Base-by-base conservation (phyloP, 2,888 invertebrate species). In the Rhogogaster chlorosoma region DNA sequence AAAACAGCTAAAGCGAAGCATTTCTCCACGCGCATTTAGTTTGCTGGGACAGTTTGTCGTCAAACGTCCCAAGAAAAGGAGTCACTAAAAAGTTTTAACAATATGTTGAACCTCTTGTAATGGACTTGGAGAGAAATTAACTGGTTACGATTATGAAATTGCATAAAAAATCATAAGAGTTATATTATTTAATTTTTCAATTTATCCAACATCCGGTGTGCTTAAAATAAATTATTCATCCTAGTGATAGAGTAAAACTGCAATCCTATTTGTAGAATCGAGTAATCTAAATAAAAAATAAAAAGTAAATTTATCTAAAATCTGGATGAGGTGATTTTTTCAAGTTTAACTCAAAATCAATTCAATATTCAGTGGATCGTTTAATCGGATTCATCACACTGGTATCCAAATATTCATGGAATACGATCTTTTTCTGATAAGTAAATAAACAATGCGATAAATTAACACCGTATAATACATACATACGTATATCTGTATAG, bases 21-120 rank as follows among this genome's bases (percentile, higher is more conserved):
- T 90, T 91, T 91, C 91, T 91, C 90, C 89, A 88, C 88, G 88
- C 89, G 89, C 87, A 88, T 87, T 85, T 87, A 86, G 87, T 88
- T 87, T 86, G 87, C 87, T 89, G 89, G 86, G 86, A 90, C 90
- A 90, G 90, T 90, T 89, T 88, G 88, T 88, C 87, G 88, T 86
- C 89, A 89, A 87, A 85, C 88, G 87, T 80, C 75, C 29, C 15
- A 26, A 49, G 73, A 64, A 67, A 53, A 36, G 82, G 71, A 80
- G 29, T 38, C 61, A 22, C n/a, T 38, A 2, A 57, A 61, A 49
- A 32, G 29, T 5, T 73, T 45, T 18, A 45, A 10, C n/a, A 29
- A 77, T 15, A 49, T 6, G 53, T 77, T 29, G 53, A 53, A 53
- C 22, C 26, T 10, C n/a, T 71, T 71, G 7, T 3, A 38, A 73